These are phyloP conservation scores for Brachyhypopomus gauderio DNA, from an alignment of 2,113 vertebrate genomes.

Conservation along the genomic window DNA sequence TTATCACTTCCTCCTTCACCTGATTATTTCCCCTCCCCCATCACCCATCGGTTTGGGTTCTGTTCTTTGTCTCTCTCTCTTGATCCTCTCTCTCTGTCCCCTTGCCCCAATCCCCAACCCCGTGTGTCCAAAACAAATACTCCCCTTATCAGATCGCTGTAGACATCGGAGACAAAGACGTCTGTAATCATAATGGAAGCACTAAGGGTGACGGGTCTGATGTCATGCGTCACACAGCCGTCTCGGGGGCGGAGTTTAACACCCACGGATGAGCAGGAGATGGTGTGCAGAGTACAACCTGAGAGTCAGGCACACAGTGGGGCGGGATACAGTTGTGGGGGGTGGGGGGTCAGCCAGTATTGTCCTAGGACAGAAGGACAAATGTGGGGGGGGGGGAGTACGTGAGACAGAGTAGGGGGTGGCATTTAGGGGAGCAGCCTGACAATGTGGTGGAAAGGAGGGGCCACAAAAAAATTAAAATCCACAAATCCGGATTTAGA, in stretches of 20 bases:
- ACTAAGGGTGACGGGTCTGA: neutral
- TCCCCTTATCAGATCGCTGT: conserved; percentile 3
- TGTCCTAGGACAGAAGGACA: neutral
- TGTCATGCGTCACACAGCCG: neutral
- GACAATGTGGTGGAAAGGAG: conserved; percentile 56
- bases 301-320: neutral
- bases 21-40: neutral
- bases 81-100: neutral
- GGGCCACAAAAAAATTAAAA: conserved; percentile 68
- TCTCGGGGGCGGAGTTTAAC: neutral
- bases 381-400: neutral
- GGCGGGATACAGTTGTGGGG: neutral
- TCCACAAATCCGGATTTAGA: conserved; percentile 73
- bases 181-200: conserved; percentile 10
- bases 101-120: neutral
- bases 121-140: conserved; percentile 17
- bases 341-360: neutral
- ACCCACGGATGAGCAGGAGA: neutral
- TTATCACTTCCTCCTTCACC: neutral
- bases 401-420: conserved; percentile 13
- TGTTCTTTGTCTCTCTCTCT: conserved; percentile 4
- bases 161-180: neutral
- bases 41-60: neutral
- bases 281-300: neutral
- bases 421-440: conserved; percentile 34